Percentiles rank a stretch among this genome's conserved stretches.
Conservation (phyloP, 2,797 vertebrate species). For the Zenarchopterus dispar region DNA sequence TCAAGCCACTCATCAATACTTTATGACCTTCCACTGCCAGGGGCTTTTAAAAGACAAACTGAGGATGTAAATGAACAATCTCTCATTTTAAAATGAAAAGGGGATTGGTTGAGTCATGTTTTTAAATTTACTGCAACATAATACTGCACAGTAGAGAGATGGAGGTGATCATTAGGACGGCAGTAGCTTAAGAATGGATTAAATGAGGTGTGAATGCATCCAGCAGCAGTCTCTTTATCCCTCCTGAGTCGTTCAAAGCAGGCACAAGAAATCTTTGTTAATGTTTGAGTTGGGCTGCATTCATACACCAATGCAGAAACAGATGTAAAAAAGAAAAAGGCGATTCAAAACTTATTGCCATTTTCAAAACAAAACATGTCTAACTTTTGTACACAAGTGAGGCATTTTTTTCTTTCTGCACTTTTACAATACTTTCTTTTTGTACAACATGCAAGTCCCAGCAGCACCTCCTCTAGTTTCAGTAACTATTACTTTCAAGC, state of each 20-base stretch:
- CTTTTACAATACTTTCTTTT: no score
- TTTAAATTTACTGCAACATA: slow-evolving; percentile 37
- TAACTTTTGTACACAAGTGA: no score
- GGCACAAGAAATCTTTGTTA: no score
- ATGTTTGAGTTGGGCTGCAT: no score
- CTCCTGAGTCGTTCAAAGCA: background rate
- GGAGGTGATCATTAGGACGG: slow-evolving; percentile 8
- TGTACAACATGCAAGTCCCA: no score
- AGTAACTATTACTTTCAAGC: no score
- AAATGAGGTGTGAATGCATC: slow-evolving; percentile 29
- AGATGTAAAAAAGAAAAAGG: no score
- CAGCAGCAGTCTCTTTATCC: background rate
- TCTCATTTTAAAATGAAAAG: slow-evolving; percentile 14
- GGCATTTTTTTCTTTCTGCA: no score
- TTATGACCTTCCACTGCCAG: slow-evolving; percentile 46
- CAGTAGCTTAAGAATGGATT: background rate
- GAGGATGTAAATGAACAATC: slow-evolving; percentile 25
- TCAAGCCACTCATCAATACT: slow-evolving; percentile 58
- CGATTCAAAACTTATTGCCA: no score
- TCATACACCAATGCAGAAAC: no score
- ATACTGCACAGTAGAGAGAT: background rate
- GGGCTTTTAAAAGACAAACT: slow-evolving; percentile 31
- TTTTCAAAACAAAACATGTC: no score
- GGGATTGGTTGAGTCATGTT: slow-evolving; percentile 11
- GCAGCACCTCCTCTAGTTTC: no score